Base-by-base conservation (phyloP, 2,797 vertebrate genomes). In the Tapera naevia region DNA sequence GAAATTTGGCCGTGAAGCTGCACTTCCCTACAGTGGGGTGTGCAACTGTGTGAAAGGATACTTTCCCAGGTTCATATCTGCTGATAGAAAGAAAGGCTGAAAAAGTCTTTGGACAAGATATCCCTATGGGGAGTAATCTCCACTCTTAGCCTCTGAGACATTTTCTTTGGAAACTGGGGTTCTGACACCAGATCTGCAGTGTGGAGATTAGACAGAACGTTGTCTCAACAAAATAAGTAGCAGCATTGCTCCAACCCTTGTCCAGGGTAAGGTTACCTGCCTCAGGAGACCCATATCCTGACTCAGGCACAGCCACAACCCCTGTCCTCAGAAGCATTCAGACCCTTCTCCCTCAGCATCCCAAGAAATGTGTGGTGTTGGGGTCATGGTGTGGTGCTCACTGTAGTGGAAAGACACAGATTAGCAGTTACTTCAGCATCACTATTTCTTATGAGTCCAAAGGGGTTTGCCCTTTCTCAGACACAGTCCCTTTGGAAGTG, bases 391-490 rank as follows among this genome's bases (percentile, higher is more conserved):
- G 66, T 65, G n/a, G 64, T 85, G 93, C 58, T 94, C 66, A 93
- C 92, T 92, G 92, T 89, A 94, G 89, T 65, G 88, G 65, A 92
- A 95, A 91, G 65, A 41, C 62, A 79, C 8, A 74, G 57, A 66
- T 51, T n/a, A 69, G 35, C 27, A 80, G 46, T 60, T 69, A 58
- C 18, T 83, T 58, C 62, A 88, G 23, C 48, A 33, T 37, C 37
- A 57, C 14, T 66, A 46, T 65, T 78, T 32, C 30, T 62, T 60
- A 74, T 19, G 45, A 88, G 24, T 13, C 45, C 35, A 37, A 45
- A 58, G 39, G 7, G 5, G 12, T 6, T 51, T 90, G 79, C n/a
- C 9, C 13, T 84, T 90, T 73, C 25, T n/a, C 21, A 37, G 7
- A 19, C 13, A 61, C n/a, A 65, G 7, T 56, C 6, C 0, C 33